A percentile compares a stretch with the other conserved stretches of the same genome.
Evolutionary conservation across 1,140 invertebrate genomes (phyloP).

Genomic region (Antheraea pernyi): DNA sequence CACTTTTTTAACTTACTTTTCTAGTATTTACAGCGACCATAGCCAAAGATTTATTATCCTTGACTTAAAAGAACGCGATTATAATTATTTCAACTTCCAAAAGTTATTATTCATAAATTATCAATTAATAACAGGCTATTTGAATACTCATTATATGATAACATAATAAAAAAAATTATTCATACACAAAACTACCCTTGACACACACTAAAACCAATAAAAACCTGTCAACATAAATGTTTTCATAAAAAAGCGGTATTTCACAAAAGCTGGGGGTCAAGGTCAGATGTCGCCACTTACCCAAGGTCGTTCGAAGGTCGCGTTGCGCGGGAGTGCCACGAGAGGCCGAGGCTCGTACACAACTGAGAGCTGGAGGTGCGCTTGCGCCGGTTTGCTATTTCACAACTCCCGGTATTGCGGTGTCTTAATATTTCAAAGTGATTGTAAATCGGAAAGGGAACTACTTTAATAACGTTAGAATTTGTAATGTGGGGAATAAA

Average conservation of each 20-base stretch:
- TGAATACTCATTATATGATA: too few relatives aligned
- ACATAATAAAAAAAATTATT: background rate
- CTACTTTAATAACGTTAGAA: constrained; percentile 5
- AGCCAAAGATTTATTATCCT: too few relatives aligned
- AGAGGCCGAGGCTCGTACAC: constrained; percentile 48
- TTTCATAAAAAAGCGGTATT: constrained; percentile 1
- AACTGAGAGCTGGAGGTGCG: constrained; percentile 47
- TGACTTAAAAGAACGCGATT: too few relatives aligned
- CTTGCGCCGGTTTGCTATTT: constrained; percentile 38
- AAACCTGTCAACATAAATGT: background rate
- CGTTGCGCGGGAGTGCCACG: constrained; percentile 42
- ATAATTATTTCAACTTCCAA: too few relatives aligned
- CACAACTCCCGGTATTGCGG: constrained; percentile 50
- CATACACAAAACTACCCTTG: background rate
- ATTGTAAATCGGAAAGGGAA: constrained; percentile 46
- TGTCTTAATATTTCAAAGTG: constrained; percentile 47
- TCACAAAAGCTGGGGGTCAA: constrained; percentile 26
- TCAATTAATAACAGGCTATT: too few relatives aligned
- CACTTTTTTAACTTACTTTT: too few relatives aligned
- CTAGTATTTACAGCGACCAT: too few relatives aligned
- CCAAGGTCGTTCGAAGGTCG: constrained; percentile 58
- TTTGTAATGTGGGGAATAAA: background rate
- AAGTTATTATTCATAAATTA: too few relatives aligned
- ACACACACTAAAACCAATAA: background rate
- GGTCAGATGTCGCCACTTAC: constrained; percentile 56